Conservation (phyloP, 2,888 invertebrate genomes). For the Lasioglossum zephyrum region DNA sequence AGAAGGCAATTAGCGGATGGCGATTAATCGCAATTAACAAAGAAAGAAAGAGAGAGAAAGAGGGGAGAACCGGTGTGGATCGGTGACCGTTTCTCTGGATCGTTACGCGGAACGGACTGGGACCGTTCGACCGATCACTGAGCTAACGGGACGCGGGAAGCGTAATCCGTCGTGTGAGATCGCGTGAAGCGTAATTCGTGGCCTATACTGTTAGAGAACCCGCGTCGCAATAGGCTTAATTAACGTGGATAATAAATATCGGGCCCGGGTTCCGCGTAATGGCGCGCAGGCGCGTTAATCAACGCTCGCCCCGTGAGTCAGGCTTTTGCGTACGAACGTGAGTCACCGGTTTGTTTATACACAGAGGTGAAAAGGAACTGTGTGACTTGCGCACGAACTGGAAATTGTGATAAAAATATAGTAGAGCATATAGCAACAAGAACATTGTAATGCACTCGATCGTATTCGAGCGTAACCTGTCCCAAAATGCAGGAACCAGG, state of each 20-base stretch:
- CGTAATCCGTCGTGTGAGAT: conserved; percentile 40
- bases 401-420: no score
- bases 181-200: conserved; percentile 29
- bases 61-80: not conserved
- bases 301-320: not conserved
- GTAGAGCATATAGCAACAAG: no score
- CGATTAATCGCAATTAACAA: conserved; percentile 49
- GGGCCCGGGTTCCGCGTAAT: not conserved
- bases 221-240: conserved; percentile 16
- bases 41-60: not conserved
- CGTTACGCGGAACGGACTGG: conserved; percentile 25
- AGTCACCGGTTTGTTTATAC: not conserved
- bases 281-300: not conserved
- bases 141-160: conserved; percentile 36
- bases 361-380: not conserved
- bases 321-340: not conserved
- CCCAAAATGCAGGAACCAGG: no score
- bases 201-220: not conserved
- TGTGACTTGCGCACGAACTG: not conserved
- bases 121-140: conserved; percentile 23
- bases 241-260: conserved; percentile 13
- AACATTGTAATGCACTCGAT: no score
- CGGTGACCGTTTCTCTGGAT: conserved; percentile 30
- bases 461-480: no score
- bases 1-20: conserved; percentile 1